Evolutionary conservation across 2,113 vertebrate genomes (phyloP).

Genomic region (Anoplopoma fimbria): DNA sequence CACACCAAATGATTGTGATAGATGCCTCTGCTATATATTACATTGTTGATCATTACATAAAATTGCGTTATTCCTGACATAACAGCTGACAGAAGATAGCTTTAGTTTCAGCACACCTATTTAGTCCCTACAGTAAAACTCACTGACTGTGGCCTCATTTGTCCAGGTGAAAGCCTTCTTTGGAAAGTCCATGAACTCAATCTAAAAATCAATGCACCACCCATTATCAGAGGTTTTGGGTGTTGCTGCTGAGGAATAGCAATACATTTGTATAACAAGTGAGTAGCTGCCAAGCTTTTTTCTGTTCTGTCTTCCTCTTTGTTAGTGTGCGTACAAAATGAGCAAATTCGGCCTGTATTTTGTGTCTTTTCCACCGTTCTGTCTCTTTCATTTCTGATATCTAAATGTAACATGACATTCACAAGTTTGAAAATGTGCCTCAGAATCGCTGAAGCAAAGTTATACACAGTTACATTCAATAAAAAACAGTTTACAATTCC

Average conservation of each 20-base stretch:
- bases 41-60: background rate
- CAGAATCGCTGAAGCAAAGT: background rate
- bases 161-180: conserved; percentile 2
- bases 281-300: background rate
- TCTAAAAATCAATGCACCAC: conserved; percentile 18
- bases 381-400: background rate
- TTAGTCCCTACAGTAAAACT: background rate
- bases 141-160: background rate
- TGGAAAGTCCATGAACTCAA: background rate
- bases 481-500: background rate
- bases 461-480: background rate
- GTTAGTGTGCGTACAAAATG: background rate
- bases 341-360: background rate
- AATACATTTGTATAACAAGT: background rate
- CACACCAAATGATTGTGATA: background rate
- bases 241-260: background rate
- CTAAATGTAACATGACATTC: background rate
- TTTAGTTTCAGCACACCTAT: background rate
- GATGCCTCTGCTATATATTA: background rate
- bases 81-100: background rate
- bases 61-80: background rate
- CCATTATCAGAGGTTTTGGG: background rate
- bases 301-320: background rate
- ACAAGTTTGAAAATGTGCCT: background rate
- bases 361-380: background rate